Base-by-base conservation (phyloP, 2,113 vertebrate genomes). In the Paramormyrops kingsleyae region DNA sequence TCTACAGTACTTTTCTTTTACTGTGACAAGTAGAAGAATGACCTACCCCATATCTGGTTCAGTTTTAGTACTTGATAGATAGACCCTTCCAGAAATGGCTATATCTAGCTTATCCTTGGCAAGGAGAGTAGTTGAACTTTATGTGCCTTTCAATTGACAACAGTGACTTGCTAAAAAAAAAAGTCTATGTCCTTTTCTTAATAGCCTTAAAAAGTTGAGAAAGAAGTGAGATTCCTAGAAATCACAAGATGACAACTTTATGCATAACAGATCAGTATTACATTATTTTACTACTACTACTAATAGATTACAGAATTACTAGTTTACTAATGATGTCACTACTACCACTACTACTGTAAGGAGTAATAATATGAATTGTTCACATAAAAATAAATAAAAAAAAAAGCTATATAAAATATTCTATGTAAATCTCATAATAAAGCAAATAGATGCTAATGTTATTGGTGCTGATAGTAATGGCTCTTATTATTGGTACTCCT, bases 61-160 rank as follows among this genome's bases (percentile, higher is more conserved):
- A 92, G 90, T 94, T 96, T 96, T 94, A 92, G 89, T 89, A 85
- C 74, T 93, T 97, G 95, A 96, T 95, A 89, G 92, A 96, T 95
- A 90, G 91, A 93, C 91, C 93, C 92, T 87, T 96, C 92, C 88
- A 92, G 44, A 74, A n/a, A 62, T 92, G 92, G 91, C 70, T 95
- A 92, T 94, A 94, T 92, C 89, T 92, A 91, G 87, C 50, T 95
- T 93, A 95, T 94, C 93, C 91, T 94, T 93, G 39, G 91, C 90
- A 92, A 93, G 90, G 92, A 89, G 90, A 88, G 31, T 91, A 42
- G 88, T 31, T 83, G 91, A 94, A 94, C 66, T 95, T 93, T 93
- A 92, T 94, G 84, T 91, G 92, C 74, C 92, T 92, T 95, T 94
- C 66, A 92, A 93, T 93, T 93, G 93, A 70, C 91, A 91, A 86